Conservation (phyloP, 2,113 vertebrate species). For the Mugil cephalus region DNA sequence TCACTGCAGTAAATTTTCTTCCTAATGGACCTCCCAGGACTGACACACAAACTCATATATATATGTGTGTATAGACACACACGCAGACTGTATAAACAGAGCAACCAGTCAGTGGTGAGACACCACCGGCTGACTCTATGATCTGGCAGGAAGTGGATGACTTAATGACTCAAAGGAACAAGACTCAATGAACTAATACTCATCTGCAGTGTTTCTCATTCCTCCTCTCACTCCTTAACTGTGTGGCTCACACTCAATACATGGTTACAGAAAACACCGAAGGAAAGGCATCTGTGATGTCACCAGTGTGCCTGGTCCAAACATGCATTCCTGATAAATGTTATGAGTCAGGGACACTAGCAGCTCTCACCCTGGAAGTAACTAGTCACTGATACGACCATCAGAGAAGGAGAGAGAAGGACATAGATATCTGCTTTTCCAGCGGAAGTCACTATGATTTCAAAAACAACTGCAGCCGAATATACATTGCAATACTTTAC, state of each 20-base stretch:
- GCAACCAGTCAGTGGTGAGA: constrained; percentile 45
- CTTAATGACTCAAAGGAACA: constrained; percentile 62
- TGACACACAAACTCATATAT: constrained; percentile 2
- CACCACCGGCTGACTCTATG: constrained; percentile 52
- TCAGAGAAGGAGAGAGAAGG: too few species aligned
- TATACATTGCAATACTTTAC: too few species aligned
- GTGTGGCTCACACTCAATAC: not conserved
- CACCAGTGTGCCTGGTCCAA: constrained; percentile 17
- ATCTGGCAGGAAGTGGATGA: constrained; percentile 70
- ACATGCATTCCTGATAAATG: constrained; percentile 20
- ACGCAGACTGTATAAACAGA: constrained; percentile 44
- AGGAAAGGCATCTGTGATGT: constrained; percentile 37
- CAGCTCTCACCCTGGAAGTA: not conserved
- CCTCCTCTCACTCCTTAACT: not conserved
- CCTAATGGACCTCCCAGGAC: constrained; percentile 34
- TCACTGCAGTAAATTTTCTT: constrained; percentile 27
- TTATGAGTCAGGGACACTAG: constrained; percentile 41
- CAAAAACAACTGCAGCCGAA: too few species aligned
- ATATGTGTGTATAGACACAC: not conserved
- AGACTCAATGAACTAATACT: constrained; percentile 20
- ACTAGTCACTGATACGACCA: not conserved
- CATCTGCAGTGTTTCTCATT: not conserved
- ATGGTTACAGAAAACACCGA: not conserved
- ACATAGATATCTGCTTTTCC: not conserved
- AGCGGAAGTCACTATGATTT: not conserved